phyloP scores from a whole-genome alignment of 2,797 vertebrate genomes.

The Apogon hyalosoma region DNA sequence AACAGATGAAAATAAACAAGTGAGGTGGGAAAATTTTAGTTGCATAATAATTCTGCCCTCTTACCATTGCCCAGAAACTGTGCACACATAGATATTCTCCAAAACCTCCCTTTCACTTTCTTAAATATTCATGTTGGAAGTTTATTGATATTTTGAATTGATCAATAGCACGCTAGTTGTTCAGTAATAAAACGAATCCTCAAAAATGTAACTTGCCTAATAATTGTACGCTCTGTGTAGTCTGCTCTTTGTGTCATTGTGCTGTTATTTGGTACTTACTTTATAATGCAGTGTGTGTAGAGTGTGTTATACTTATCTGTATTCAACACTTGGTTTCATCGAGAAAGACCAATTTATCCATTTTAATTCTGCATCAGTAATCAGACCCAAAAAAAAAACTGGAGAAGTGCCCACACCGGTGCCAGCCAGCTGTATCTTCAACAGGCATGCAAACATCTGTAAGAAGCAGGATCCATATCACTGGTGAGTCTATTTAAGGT shows the following conservation, averaged over 20 bases:
- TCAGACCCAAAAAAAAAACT: constrained; percentile 39
- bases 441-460: constrained; percentile 79
- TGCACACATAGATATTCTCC: too few relatives aligned
- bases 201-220: too few relatives aligned
- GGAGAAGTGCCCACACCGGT: constrained; percentile 51
- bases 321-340: constrained; percentile 32
- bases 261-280: not conserved
- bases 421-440: constrained; percentile 73
- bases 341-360: constrained; percentile 55
- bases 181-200: too few relatives aligned
- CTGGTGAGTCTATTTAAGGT: constrained; percentile 79
- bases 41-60: too few relatives aligned
- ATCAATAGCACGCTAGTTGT: too few relatives aligned
- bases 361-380: constrained; percentile 70
- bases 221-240: not conserved
- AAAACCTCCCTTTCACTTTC: too few relatives aligned
- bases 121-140: too few relatives aligned
- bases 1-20: too few relatives aligned
- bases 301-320: not conserved
- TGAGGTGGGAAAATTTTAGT: too few relatives aligned
- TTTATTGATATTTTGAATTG: too few relatives aligned
- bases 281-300: not conserved
- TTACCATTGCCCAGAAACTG: too few relatives aligned
- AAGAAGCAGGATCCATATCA: constrained; percentile 71
- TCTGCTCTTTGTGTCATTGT: not conserved